Base-by-base conservation (phyloP, 1,140 invertebrate genomes). In the Chelonus insularis region DNA sequence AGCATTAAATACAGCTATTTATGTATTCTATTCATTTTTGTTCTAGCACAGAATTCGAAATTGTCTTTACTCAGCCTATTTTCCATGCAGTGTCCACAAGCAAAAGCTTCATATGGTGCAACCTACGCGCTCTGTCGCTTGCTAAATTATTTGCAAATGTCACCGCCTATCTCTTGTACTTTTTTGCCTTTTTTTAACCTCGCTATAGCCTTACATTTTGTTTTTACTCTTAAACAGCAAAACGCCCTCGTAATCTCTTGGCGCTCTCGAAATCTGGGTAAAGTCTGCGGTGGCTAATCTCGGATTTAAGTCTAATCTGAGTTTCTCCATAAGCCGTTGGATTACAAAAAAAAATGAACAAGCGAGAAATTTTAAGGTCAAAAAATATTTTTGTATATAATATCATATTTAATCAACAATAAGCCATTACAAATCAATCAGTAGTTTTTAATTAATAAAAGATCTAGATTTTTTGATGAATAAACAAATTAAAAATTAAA, bases 261-360 rank as follows among this genome's bases (percentile, higher is more conserved):
- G 59, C 59, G 59, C 59, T 50, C 59, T 61, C 51, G 20, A 55
- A 61, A 61, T 61, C 59, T 61, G 59, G 59, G 59, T 55, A 23
- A 48, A 55, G 59, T 61, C 59, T 61, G 59, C 50, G 59, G 59
- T 29, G 20, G 51, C 59, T 61, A 61, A 61, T 61, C 59, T 61
- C 51, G 51, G 59, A 41, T 61, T 61, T 61, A 55, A 61, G 59
- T 61, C 51, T 61, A 61, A 61, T 55, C 59, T 61, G 39, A 61
- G 59, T 61, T 55, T 47, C 59, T 55, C 59, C 59, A 61, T 61
- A 61, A 61, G 59, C 59, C 59, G 23, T 36, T 55, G 51, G 59
- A 61, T 61, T 55, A 61, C 59, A 36, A 41, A 54, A 61, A 60
- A 32, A 54, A 51, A 39, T 41, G 11, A n/a, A 41, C 11, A 32